A percentile compares a stretch with the other conserved stretches of the same genome.
Conservation (phyloP, 2,797 vertebrate species). For the Rhynchonycteris naso region DNA sequence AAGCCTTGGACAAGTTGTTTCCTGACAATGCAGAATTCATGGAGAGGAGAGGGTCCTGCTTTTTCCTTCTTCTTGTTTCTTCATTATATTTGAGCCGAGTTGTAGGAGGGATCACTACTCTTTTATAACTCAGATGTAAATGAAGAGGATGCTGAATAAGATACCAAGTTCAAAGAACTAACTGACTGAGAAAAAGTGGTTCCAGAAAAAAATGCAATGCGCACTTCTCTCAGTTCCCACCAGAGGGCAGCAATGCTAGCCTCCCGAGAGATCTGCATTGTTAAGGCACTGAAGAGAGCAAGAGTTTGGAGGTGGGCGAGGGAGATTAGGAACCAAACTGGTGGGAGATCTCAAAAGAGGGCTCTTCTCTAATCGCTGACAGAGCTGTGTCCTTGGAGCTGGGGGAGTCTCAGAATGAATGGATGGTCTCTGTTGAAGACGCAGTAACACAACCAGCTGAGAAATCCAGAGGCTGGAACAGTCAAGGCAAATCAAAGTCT, state of each 20-base stretch:
- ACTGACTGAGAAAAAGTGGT: neutral
- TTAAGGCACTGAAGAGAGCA: neutral
- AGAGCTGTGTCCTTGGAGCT: neutral
- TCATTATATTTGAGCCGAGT: neutral
- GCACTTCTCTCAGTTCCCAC: neutral
- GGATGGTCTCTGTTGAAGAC: neutral
- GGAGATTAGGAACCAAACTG: neutral
- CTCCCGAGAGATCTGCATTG: neutral
- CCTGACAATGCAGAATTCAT: constrained; percentile 2
- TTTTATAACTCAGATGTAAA: constrained; percentile 29
- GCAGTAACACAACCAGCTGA: neutral
- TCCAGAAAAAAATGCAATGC: neutral
- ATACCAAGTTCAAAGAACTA: neutral
- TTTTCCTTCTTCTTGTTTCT: neutral
- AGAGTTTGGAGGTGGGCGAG: neutral
- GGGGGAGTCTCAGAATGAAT: neutral
- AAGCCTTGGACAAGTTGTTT: constrained; percentile 38
- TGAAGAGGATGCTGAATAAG: neutral
- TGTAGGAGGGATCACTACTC: neutral
- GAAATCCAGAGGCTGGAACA: neutral
- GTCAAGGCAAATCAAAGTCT: neutral
- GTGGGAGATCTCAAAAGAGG: neutral
- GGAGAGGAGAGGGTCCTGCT: neutral
- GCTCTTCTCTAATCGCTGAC: neutral
- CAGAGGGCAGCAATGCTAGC: constrained; percentile 48